Percentiles rank a stretch among this genome's conserved stretches.
Conservation (phyloP, 1,140 invertebrate species). For the Frieseomelitta varia region DNA sequence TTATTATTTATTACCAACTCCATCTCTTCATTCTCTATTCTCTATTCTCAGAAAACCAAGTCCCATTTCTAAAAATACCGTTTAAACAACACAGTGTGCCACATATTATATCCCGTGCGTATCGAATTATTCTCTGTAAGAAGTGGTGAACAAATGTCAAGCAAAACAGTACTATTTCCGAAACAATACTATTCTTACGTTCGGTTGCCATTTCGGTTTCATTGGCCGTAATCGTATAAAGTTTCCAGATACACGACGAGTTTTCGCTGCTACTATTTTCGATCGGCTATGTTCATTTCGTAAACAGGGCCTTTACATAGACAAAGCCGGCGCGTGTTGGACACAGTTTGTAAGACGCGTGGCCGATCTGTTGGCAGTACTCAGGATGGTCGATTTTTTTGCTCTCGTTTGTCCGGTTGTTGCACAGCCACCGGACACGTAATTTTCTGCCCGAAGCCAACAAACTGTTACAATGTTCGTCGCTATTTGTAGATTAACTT, state of each 20-base stretch:
- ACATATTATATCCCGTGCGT: no score
- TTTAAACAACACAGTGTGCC: background rate
- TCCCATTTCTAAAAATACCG: background rate
- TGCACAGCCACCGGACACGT: background rate
- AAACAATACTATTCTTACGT: background rate
- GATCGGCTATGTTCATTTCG: conserved; percentile 22
- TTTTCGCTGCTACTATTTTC: conserved; percentile 38
- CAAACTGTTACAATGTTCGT: conserved; percentile 20
- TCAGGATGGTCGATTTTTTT: conserved; percentile 23
- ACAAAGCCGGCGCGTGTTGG: background rate
- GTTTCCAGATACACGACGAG: conserved; percentile 20
- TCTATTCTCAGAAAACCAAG: background rate
- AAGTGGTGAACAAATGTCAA: background rate
- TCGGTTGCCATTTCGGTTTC: conserved; percentile 11
- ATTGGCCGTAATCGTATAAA: conserved; percentile 12
- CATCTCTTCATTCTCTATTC: no score
- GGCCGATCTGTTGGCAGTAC: conserved; percentile 22
- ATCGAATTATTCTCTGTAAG: no score
- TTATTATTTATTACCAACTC: no score
- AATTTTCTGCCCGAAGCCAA: conserved; percentile 25
- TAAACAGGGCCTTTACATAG: conserved; percentile 27
- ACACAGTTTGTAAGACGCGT: background rate
- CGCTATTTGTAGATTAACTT: conserved; percentile 33
- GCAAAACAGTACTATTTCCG: no score
- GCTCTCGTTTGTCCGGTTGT: conserved; percentile 29